phyloP scores from a whole-genome alignment of 2,888 invertebrate species.

The Bibio marci region DNA sequence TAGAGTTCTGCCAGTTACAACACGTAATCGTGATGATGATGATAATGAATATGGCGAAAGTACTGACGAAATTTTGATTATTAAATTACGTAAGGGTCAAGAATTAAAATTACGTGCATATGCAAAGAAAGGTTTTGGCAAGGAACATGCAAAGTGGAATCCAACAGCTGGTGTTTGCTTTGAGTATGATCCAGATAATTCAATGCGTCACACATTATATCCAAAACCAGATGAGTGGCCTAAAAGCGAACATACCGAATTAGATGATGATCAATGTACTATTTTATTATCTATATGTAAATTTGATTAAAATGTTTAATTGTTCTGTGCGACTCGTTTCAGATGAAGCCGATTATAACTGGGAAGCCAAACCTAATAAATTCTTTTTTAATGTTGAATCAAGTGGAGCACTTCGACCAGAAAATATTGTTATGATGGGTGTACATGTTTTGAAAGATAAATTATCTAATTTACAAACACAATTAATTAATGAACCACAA shows the following conservation, averaged over 20 bases:
- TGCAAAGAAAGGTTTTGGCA: constrained; percentile 79
- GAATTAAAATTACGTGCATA: constrained; percentile 88
- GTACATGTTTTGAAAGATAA: constrained; percentile 88
- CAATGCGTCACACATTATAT: constrained; percentile 85
- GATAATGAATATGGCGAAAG: constrained; percentile 81
- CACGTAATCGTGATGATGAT: constrained; percentile 80
- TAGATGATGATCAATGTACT: constrained; percentile 79
- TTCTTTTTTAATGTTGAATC: constrained; percentile 96
- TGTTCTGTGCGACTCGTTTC: too few species aligned
- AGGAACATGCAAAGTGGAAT: constrained; percentile 99
- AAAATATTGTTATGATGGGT: constrained; percentile 93
- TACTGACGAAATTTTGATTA: constrained; percentile 67
- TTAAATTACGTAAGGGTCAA: constrained; percentile 66
- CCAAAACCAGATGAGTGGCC: constrained; percentile 99
- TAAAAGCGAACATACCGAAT: constrained; percentile 89
- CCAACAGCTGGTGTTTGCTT: constrained; percentile 97
- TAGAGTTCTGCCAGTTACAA: constrained; percentile 84
- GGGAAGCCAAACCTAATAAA: constrained; percentile 91
- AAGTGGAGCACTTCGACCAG: constrained; percentile 83
- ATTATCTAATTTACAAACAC: constrained; percentile 85
- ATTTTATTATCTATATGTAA: neutral
- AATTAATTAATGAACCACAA: constrained; percentile 68
- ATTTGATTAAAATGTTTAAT: constrained; percentile 3
- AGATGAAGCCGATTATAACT: constrained; percentile 85
- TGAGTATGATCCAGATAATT: constrained; percentile 98